These are phyloP conservation scores for Catocala sponsa DNA, from an alignment of 2,888 invertebrate species.

Conservation along the genomic window DNA sequence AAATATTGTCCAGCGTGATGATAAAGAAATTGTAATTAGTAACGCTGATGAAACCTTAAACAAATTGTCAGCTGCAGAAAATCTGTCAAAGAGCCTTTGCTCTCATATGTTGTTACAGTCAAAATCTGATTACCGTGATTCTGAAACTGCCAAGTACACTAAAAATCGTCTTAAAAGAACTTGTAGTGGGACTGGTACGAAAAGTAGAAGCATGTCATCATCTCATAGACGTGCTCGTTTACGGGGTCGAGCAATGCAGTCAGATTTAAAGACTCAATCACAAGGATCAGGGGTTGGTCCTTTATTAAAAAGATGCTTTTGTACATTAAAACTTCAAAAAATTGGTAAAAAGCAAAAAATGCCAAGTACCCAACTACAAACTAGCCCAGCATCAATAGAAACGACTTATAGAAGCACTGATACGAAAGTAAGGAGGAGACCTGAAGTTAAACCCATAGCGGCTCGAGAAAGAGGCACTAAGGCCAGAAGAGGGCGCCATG, in stretches of 20 bases:
- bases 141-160: neutral
- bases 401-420: constrained; percentile 8
- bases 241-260: constrained; percentile 20
- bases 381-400: constrained; percentile 1
- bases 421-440: constrained; percentile 8
- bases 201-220: constrained; percentile 18
- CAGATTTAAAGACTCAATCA: constrained; percentile 15
- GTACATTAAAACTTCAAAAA: constrained; percentile 56
- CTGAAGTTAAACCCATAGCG: constrained; percentile 10
- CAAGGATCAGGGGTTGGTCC: too few species aligned
- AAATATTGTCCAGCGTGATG: neutral
- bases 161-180: constrained; percentile 1
- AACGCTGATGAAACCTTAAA: neutral
- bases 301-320: constrained; percentile 47
- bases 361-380: too few species aligned
- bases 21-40: neutral
- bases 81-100: neutral
- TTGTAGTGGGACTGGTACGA: constrained; percentile 2
- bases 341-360: constrained; percentile 37
- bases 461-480: constrained; percentile 20
- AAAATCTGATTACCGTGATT: neutral
- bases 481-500: constrained; percentile 11
- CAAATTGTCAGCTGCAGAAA: neutral
- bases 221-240: constrained; percentile 4
- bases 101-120: neutral